Evolutionary conservation across 2,797 vertebrate species (phyloP), one percentile per base, ranked within the genome.

Genomic region (Gobionotothen gibberifrons): DNA sequence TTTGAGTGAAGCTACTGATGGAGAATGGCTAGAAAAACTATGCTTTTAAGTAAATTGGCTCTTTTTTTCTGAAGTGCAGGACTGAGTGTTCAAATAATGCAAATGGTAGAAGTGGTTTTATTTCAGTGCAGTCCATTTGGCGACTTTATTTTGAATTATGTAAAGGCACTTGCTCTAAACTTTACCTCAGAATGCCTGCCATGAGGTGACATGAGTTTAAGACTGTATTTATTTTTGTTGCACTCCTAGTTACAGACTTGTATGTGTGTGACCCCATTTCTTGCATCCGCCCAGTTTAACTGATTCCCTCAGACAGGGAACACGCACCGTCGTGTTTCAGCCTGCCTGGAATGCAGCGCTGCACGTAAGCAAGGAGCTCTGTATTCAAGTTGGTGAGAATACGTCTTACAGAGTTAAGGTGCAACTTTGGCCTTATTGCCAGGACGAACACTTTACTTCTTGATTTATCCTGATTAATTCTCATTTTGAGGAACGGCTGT

Each of bases 301-400:
- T 44, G 80, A 84, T 83, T 87, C 61, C 29, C 72, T 84, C 48
- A 72, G 74, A 85, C 75, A 26, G 49, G 32, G 57, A 52, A 72
- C 54, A 59, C 72, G 68, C 66, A 53, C 21, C 0, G 58, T 78
- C 91, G 4, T 86, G 93, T 89, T 79, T 55, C 71, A 74, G 76
- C 93, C 79, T 73, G 93, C 69, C 88, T 84, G 93, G 92, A 92
- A 93, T 93, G 91, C 76, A 74, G 86, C 68, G 9, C 62, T 68
- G 78, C 88, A 81, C 29, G 46, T 39, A 54, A 76, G 80, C 48
- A 48, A 77, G 52, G 52, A 74, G 44, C 58, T 68, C 51, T 54
- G 29, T 5, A 43, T 22, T 73, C 40, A 72, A 69, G 49, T 57
- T 15, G 54, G 66, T 72, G 70, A 78, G 66, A 82, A 32, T 54